phyloP scores from a whole-genome alignment of 2,113 vertebrate genomes.

The Okapia johnstoni region DNA sequence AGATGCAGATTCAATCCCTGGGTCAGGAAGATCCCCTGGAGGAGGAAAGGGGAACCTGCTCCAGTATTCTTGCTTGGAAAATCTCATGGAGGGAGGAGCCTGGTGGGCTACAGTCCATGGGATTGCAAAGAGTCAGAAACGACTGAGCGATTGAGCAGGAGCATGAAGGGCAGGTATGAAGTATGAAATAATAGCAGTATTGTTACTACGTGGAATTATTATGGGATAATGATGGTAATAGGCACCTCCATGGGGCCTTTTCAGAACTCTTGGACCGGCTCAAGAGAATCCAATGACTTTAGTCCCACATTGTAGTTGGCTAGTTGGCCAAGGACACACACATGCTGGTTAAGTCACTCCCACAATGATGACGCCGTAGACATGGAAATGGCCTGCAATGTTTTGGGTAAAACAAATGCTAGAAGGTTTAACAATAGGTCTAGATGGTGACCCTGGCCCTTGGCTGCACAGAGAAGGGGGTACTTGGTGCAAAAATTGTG shows the following conservation, averaged over 20 bases:
- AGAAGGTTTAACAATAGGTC: neutral
- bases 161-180: neutral
- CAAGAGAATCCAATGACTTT: neutral
- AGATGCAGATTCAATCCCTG: neutral
- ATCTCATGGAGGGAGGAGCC: no score
- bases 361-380: neutral
- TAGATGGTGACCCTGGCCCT: neutral
- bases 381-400: neutral
- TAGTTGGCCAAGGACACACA: neutral
- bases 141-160: neutral
- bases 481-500: neutral
- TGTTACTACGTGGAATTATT: neutral
- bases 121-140: neutral
- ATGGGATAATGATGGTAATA: neutral
- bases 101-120: no score
- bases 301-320: neutral
- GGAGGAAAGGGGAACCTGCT: neutral
- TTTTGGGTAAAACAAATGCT: neutral
- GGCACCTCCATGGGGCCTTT: neutral
- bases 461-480: neutral
- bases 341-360: neutral
- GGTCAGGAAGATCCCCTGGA: neutral
- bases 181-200: neutral
- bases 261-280: neutral
- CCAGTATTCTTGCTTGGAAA: neutral